Base-by-base conservation (phyloP, 2,113 vertebrate species). In the Gnathonemus longibarbis region DNA sequence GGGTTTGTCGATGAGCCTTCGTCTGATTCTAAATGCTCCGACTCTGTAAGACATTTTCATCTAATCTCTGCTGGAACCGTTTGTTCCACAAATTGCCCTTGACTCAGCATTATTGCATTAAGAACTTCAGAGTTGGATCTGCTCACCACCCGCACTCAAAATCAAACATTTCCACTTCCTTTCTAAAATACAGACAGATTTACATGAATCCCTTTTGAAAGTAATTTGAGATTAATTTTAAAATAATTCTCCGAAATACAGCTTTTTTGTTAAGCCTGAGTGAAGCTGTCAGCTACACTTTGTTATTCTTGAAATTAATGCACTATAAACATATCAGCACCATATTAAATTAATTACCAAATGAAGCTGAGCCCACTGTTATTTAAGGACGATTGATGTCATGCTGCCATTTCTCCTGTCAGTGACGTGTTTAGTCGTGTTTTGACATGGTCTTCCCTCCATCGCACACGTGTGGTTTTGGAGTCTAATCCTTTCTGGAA, bases 341-440 rank as follows among this genome's bases (percentile, higher is more conserved):
- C 85, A 31, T 21, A 87, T 87, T 42, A 48, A 87, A n/a, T 53
- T 53, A 87, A 50, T 84, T 48, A 46, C 10, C 24, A 53, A 87
- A 35, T 6, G 50, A 53, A 87, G 21, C 2, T 13, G n/a, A 85
- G n/a, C 48, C n/a, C 4, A 49, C 84, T 48, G 42, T 85, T 85
- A n/a, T 48, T 50, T 48, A 48, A 48, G 45, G 45, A 50, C 45
- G 45, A 49, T 49, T 86, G 17, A n/a, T 48, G 46, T 86, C 48
- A 27, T 39, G 50, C 15, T 87, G 49, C 15, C 2, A 1, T 31
- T 56, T 35, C 49, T 53, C 50, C 53, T 35, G n/a, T 53, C 85
- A 42, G 11, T 35, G 48, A 35, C 85, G 50, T 87, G 85, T 87
- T 87, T 87, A 87, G 50, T 53, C 85, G 17, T 53, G 85, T 87